A percentile compares a stretch with the other conserved stretches of the same genome.
These are phyloP conservation scores for Vimba vimba DNA, from an alignment of 2,113 vertebrate species.

Conservation along the genomic window DNA sequence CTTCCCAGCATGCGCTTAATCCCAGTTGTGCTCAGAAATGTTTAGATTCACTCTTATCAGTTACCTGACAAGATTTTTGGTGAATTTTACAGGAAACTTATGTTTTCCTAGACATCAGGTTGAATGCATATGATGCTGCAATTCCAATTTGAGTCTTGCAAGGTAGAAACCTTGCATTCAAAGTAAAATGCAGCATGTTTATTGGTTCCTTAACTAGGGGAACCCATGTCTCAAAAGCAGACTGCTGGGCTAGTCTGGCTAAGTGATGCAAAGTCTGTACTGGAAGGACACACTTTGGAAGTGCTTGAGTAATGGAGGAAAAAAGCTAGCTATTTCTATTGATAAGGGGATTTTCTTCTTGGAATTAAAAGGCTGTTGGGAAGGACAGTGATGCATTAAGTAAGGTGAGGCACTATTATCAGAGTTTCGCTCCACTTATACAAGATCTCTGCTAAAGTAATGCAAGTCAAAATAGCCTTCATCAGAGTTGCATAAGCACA, in stretches of 20 bases:
- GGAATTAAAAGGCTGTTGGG: conserved; percentile 25
- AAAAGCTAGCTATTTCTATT: background rate
- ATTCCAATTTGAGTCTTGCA: background rate
- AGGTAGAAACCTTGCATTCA: background rate
- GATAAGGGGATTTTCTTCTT: conserved; percentile 9
- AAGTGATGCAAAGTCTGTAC: background rate
- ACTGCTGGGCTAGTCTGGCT: background rate
- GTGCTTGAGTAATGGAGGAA: conserved; percentile 2
- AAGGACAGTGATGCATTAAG: background rate
- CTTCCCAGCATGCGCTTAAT: conserved; percentile 8
- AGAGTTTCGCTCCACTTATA: conserved; percentile 23
- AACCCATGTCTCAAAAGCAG: conserved; percentile 8
- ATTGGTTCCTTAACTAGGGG: background rate
- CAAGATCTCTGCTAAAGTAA: conserved; percentile 48
- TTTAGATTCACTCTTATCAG: background rate
- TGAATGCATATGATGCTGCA: background rate
- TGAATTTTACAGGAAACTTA: background rate
- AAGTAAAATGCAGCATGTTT: background rate
- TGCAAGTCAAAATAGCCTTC: conserved; percentile 68
- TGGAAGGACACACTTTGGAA: conserved; percentile 21
- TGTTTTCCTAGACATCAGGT: background rate
- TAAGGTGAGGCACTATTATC: conserved; percentile 42
- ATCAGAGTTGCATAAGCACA: conserved; percentile 78
- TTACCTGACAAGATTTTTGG: background rate
- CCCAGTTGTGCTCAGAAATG: background rate